Conservation (phyloP, 2,888 invertebrate genomes). For the Drosophila mimica region DNA sequence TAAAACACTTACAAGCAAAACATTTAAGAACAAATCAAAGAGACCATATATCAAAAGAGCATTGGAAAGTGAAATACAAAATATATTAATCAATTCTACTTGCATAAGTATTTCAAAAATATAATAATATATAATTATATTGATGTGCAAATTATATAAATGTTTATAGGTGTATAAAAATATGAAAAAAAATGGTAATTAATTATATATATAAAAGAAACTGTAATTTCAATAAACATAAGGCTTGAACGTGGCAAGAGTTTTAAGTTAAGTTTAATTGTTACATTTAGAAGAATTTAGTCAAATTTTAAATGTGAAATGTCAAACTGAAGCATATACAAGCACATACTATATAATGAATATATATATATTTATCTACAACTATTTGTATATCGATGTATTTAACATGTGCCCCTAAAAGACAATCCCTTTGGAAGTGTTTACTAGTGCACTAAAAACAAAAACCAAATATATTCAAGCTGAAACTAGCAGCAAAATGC, state of each 20-base stretch:
- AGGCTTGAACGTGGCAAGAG: constrained; percentile 31
- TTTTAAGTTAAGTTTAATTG: constrained; percentile 42
- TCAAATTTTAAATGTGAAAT: constrained; percentile 58
- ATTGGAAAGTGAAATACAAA: constrained; percentile 20
- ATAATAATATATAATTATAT: constrained; percentile 44
- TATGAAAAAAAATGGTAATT: constrained; percentile 66
- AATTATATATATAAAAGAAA: constrained; percentile 80
- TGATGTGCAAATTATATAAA: constrained; percentile 71
- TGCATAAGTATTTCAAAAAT: constrained; percentile 24
- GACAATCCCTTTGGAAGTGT: constrained; percentile 81
- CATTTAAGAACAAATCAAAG: constrained; percentile 9
- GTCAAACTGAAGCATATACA: constrained; percentile 32
- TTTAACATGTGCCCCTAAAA: constrained; percentile 62
- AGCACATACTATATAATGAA: constrained; percentile 27
- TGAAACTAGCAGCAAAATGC: constrained; percentile 55
- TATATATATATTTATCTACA: constrained; percentile 54
- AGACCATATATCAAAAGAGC: constrained; percentile 36
- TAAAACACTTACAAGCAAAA: constrained; percentile 14
- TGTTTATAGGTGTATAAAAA: constrained; percentile 74
- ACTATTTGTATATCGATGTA: constrained; percentile 77
- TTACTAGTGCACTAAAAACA: constrained; percentile 58
- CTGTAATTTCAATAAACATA: constrained; percentile 85
- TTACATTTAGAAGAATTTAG: constrained; percentile 59
- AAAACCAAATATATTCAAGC: constrained; percentile 32
- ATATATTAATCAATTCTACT: constrained; percentile 35